These are phyloP conservation scores for Phymatocera aterrima DNA, from an alignment of 2,888 invertebrate genomes.

Conservation along the genomic window DNA sequence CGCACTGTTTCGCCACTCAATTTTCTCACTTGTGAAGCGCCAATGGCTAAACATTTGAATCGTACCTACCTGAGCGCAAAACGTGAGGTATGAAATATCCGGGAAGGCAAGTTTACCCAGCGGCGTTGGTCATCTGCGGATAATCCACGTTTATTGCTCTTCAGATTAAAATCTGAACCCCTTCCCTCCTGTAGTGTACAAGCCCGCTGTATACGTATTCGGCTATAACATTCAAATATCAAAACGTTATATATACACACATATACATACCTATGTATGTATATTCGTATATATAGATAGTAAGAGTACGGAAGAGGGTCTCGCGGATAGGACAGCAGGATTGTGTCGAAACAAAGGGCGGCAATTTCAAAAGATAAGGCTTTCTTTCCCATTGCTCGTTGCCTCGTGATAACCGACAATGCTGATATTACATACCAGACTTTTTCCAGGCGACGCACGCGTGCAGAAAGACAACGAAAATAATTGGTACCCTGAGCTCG, in stretches of 20 bases:
- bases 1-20: not conserved
- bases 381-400: constrained; percentile 36
- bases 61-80: constrained; percentile 17
- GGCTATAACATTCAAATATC: constrained; percentile 44
- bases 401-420: constrained; percentile 23
- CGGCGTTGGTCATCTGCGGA: constrained; percentile 39
- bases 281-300: constrained; percentile 36
- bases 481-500: not conserved
- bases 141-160: constrained; percentile 44
- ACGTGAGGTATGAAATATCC: constrained; percentile 8
- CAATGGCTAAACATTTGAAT: not conserved
- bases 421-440: constrained; percentile 22
- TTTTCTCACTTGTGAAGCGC: not conserved
- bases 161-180: constrained; percentile 39
- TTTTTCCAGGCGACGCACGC: constrained; percentile 1
- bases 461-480: not conserved
- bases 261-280: too few relatives aligned
- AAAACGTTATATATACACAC: constrained; percentile 27
- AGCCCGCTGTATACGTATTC: constrained; percentile 5
- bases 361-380: constrained; percentile 43
- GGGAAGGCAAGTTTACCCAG: constrained; percentile 37
- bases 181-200: not conserved
- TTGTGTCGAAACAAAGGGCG: constrained; percentile 41
- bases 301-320: constrained; percentile 28
- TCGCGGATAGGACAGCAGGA: constrained; percentile 37